Conservation (phyloP, 2,797 vertebrate genomes). For the Cercopithecus hamlyni region DNA sequence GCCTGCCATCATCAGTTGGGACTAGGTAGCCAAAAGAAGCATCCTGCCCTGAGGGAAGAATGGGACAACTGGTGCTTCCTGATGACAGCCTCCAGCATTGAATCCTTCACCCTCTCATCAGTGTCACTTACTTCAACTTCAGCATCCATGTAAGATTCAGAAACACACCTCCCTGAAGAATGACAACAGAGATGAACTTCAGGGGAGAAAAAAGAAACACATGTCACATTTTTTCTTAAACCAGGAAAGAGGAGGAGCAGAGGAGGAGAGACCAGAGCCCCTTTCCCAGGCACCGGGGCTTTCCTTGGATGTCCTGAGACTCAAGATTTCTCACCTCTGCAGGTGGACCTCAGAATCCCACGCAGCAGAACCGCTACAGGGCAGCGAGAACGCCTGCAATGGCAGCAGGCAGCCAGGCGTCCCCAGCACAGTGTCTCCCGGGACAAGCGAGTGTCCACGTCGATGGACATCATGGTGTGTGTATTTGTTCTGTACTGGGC, state of each 20-base stretch:
- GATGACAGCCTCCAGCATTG: slow-evolving; percentile 86
- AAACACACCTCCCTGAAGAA: slow-evolving; percentile 80
- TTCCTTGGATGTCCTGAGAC: slow-evolving; percentile 60
- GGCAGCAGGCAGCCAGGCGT: slow-evolving; percentile 66
- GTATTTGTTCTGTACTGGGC: slow-evolving; percentile 88
- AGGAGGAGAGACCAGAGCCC: slow-evolving; percentile 67
- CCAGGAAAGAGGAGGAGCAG: slow-evolving; percentile 47
- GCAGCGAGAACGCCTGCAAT: slow-evolving; percentile 53
- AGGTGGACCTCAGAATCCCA: slow-evolving; percentile 68
- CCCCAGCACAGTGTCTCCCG: slow-evolving; percentile 80
- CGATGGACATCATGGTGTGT: slow-evolving; percentile 87
- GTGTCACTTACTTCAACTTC: slow-evolving; percentile 86
- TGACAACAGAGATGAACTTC: slow-evolving; percentile 79
- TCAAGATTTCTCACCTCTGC: slow-evolving; percentile 79
- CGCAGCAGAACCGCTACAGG: slow-evolving; percentile 64
- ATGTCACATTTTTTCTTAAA: slow-evolving; percentile 83
- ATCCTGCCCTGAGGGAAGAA: slow-evolving; percentile 84
- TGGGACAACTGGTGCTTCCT: slow-evolving; percentile 90
- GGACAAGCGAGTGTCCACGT: slow-evolving; percentile 87
- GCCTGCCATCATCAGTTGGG: slow-evolving; percentile 88
- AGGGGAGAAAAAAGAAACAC: slow-evolving; percentile 65
- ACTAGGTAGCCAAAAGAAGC: slow-evolving; percentile 84
- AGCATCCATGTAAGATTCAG: slow-evolving; percentile 88
- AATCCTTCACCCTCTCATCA: slow-evolving; percentile 89
- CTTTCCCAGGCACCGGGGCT: slow-evolving; percentile 64